Evolutionary conservation across 1,140 invertebrate species (phyloP), one percentile per base, ranked within the genome.

Genomic region (Dinothrombium tinctorium): DNA sequence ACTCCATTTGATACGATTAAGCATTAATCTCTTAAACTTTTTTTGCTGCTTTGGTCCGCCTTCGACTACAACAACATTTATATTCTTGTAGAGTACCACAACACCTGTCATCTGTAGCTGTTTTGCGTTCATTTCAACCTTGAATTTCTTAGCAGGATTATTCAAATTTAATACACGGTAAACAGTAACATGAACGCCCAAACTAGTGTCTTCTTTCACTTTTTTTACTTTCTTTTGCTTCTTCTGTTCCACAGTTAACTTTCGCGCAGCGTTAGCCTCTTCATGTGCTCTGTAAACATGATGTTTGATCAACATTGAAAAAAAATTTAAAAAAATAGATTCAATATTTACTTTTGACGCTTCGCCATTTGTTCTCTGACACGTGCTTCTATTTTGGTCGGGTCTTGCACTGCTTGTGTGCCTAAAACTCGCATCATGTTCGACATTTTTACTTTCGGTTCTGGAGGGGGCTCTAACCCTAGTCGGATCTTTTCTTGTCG

Each of bases 371-470:
- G 92, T 51, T 90, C 86, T 14, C 86, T 63, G 12, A 98, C 94
- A 50, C 94, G 87, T 1, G 87, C 86, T 64, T 99, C 94, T 41
- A 99, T 86, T 60, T 96, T 96, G 0, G 92, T 98, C 0, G 94
- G 94, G 65, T 99, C 94, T 56, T 95, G 86, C 0, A 96, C 84
- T 2, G 90, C 90, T 58, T 98, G 90, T 0, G 77, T 89, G 3
- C 92, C 92, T 23, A 99, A 59, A 1, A 95, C 94, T 48, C 92
- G 65, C 94, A 99, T 99, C 37, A 99, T 65, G 63, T 99, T 99
- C 0, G 89, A 92, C 61, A 99, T 92, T 49, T 50, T 51, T 29
- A 53, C 68, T 63, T 98, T 99, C 0, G 92, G 87, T 59, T 96
- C 89, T 0, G 92, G 87, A 9, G 90, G 79, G 4, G 39, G 28